phyloP scores from a whole-genome alignment of 2,888 invertebrate species.

The Hydrotaea diabolus region DNA sequence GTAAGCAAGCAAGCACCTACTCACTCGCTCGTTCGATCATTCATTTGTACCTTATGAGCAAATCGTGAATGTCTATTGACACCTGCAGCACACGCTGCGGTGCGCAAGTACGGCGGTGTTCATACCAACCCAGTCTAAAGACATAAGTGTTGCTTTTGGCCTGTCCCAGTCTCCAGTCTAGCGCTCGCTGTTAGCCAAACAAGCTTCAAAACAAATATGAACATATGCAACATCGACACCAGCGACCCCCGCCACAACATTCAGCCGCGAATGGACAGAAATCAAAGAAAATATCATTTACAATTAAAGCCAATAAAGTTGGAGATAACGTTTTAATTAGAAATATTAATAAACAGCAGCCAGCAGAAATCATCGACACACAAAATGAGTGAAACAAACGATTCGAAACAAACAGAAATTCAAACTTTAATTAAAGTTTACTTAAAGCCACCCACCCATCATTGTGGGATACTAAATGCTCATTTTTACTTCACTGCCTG shows the following conservation, averaged over 20 bases:
- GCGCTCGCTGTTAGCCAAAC: neutral
- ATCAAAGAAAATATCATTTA: constrained; percentile 44
- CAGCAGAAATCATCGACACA: neutral
- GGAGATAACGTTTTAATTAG: constrained; percentile 58
- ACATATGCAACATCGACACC: constrained; percentile 2
- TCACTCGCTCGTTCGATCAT: neutral
- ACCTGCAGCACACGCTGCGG: constrained; percentile 52
- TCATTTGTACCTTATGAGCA: constrained; percentile 21
- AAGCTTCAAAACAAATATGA: constrained; percentile 22
- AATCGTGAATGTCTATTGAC: constrained; percentile 53
- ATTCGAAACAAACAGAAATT: neutral
- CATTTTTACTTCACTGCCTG: constrained; percentile 3
- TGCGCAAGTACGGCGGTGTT: no score
- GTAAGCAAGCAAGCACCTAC: neutral
- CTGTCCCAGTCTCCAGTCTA: neutral
- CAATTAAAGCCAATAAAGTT: constrained; percentile 48
- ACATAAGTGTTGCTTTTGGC: constrained; percentile 5
- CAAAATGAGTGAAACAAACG: neutral
- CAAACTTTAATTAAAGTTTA: constrained; percentile 55
- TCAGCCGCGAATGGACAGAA: neutral
- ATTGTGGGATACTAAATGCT: constrained; percentile 35
- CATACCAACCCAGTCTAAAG: neutral
- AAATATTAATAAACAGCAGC: constrained; percentile 50
- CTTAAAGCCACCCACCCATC: constrained; percentile 42
- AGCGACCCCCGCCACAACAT: neutral